Conservation (phyloP, 2,797 vertebrate species). For the Anableps anableps region DNA sequence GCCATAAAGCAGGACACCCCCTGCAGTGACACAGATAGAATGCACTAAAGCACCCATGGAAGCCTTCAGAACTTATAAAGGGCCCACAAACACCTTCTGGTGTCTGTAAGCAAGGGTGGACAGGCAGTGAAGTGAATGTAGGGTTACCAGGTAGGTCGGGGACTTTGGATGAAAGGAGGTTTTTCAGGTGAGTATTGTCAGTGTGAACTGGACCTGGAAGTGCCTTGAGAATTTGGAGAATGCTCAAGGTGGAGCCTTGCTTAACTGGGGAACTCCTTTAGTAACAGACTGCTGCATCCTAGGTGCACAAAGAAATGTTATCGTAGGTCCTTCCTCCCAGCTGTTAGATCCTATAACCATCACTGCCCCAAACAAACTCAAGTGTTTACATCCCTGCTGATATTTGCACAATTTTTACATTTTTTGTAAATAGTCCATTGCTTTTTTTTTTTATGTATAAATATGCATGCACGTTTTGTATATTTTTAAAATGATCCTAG, state of each 20-base stretch:
- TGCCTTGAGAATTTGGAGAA: not conserved
- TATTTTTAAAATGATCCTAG: not conserved
- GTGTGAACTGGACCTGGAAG: not conserved
- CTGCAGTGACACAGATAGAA: too few relatives aligned
- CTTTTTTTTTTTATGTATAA: not conserved
- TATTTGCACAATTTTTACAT: not conserved
- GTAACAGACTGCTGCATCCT: not conserved
- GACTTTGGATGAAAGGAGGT: not conserved
- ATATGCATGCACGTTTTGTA: not conserved
- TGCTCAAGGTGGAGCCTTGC: not conserved
- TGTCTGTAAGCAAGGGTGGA: not conserved
- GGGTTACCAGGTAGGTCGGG: not conserved
- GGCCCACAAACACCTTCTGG: not conserved
- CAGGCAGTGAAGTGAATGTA: not conserved
- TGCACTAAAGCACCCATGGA: too few relatives aligned
- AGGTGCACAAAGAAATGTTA: not conserved
- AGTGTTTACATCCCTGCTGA: too few relatives aligned
- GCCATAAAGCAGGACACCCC: too few relatives aligned
- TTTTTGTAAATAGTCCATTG: not conserved
- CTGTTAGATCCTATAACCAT: too few relatives aligned
- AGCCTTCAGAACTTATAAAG: not conserved
- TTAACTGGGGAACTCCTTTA: not conserved
- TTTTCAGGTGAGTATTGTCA: not conserved
- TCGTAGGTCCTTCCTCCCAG: too few relatives aligned
- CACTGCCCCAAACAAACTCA: not conserved